phyloP scores from a whole-genome alignment of 2,888 invertebrate species.

The Ommatoiulus sabulosus region DNA sequence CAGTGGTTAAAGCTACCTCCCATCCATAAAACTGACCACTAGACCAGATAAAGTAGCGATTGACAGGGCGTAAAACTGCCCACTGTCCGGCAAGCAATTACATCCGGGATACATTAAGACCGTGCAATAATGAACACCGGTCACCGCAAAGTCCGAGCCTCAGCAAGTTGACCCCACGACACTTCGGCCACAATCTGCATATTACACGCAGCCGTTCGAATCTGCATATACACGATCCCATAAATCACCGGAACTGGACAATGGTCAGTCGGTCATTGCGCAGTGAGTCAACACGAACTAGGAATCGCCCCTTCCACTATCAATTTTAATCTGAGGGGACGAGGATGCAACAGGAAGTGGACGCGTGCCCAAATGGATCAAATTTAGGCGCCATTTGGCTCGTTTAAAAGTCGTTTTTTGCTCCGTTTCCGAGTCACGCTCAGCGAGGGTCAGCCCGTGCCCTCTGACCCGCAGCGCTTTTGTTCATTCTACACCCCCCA shows the following conservation, averaged over 20 bases:
- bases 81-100: background rate
- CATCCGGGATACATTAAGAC: background rate
- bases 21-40: background rate
- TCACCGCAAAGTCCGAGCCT: background rate
- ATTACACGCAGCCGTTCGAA: background rate
- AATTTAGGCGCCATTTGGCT: slow-evolving; percentile 27
- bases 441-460: slow-evolving; percentile 17
- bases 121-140: background rate
- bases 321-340: background rate
- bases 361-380: background rate
- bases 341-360: background rate
- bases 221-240: background rate
- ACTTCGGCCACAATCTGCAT: background rate
- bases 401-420: slow-evolving; percentile 28
- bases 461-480: background rate
- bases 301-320: slow-evolving; percentile 1
- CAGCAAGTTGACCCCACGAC: background rate
- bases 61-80: background rate
- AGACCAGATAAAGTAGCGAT: background rate
- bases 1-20: too few species aligned
- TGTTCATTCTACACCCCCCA: slow-evolving; percentile 18
- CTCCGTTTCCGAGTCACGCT: background rate
- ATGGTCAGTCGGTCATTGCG: background rate
- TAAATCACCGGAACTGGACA: slow-evolving; percentile 27
- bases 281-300: background rate